phyloP scores from a whole-genome alignment of 2,113 vertebrate genomes.

The Tursiops truncatus region DNA sequence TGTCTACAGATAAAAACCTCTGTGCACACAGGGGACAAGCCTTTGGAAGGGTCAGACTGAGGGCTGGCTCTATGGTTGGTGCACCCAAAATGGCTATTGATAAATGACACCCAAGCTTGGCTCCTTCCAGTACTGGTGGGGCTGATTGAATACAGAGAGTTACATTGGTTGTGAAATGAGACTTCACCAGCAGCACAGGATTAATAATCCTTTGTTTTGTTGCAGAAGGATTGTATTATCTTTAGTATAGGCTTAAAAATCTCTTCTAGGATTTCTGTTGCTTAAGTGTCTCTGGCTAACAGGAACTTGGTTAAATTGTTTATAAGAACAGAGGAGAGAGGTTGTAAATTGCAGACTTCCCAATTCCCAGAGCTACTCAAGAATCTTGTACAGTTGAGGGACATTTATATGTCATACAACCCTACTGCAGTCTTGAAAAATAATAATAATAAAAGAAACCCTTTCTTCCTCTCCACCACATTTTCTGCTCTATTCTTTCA shows the following conservation, averaged over 20 bases:
- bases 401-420: constrained; percentile 64
- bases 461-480: background rate
- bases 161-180: constrained; percentile 14
- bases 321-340: constrained; percentile 61
- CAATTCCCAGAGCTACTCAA: constrained; percentile 72
- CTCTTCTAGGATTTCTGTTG: constrained; percentile 56
- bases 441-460: constrained; percentile 33
- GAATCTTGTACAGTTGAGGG: constrained; percentile 63
- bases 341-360: constrained; percentile 63
- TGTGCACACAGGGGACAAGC: background rate
- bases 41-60: background rate
- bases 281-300: constrained; percentile 64
- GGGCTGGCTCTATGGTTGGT: background rate
- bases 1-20: constrained; percentile 36
- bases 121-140: background rate
- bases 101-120: background rate
- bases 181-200: constrained; percentile 36
- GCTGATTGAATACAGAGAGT: constrained; percentile 49
- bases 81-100: background rate
- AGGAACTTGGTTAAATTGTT: constrained; percentile 70
- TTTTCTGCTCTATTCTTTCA: constrained; percentile 31
- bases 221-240: constrained; percentile 34
- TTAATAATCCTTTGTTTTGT: constrained; percentile 66
- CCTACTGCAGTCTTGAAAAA: constrained; percentile 27
- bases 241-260: constrained; percentile 65